Evolutionary conservation across 2,888 invertebrate species (phyloP).

Genomic region (Nemapogon koenigi): DNA sequence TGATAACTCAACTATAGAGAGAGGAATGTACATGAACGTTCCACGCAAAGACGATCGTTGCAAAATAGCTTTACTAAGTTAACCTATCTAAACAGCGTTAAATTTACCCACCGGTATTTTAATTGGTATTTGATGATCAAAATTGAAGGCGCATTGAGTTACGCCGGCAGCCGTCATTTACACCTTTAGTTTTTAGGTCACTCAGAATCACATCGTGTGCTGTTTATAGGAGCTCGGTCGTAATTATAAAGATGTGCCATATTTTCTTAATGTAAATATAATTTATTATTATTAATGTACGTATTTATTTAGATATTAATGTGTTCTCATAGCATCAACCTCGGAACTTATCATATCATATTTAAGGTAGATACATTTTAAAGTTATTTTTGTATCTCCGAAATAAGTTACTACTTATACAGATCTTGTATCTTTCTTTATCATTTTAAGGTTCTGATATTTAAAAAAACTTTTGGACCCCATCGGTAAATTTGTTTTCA

Average conservation of each 20-base stretch:
- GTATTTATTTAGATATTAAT: constrained; percentile 10
- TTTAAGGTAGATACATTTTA: too few species aligned
- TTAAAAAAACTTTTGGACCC: too few species aligned
- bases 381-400: too few species aligned
- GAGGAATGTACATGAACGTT: too few species aligned
- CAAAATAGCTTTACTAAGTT: constrained; percentile 7
- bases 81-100: constrained; percentile 3
- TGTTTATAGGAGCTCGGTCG: constrained; percentile 38
- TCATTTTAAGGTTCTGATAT: too few species aligned
- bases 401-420: too few species aligned
- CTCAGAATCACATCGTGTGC: constrained; percentile 2
- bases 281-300: constrained; percentile 41
- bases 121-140: constrained; percentile 53
- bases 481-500: too few species aligned
- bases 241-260: constrained; percentile 56
- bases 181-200: not conserved
- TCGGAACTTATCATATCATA: constrained; percentile 9
- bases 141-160: constrained; percentile 43
- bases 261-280: constrained; percentile 64
- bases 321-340: constrained; percentile 9
- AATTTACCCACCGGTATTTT: constrained; percentile 62
- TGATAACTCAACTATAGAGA: too few species aligned
- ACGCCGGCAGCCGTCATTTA: constrained; percentile 3
- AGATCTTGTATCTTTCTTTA: too few species aligned
- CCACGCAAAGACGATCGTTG: too few species aligned